Evolutionary conservation across 2,797 vertebrate species (phyloP), one percentile per base, ranked within the genome.

Genomic region (Geotria australis): DNA sequence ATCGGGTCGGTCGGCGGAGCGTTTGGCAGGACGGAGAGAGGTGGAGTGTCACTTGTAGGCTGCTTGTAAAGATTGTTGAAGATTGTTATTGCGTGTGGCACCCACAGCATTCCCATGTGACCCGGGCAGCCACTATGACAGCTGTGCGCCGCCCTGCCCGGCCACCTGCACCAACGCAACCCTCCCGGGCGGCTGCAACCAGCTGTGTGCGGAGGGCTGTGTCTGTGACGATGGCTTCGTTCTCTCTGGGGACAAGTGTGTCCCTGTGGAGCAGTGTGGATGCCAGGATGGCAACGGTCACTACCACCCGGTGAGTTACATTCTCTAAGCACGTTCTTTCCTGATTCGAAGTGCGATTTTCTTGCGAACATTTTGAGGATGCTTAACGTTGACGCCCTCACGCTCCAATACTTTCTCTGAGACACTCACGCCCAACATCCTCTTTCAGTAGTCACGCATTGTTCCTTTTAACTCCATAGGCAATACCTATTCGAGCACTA

Each of bases 241-340:
- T 63, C 72, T 83, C 61, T 84, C 80, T 12, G 80, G 80, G 60
- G 76, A 79, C 64, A 72, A 67, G 59, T 86, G 83, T 61, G 81
- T 89, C 47, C 66, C 67, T 0, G 63, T 72, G 61, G 73, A 62
- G 46, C 67, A 74, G 62, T 89, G 83, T 48, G 81, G 83, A 5
- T 88, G 83, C 58, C 64, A 68, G 1, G 79, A 82, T 65, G 62
- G 56, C 3, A 63, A 74, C 3, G 70, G 72, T 1, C 68, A 72
- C 2, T 86, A 81, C 63, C 65, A 73, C 10, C 74, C 79, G 67
- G 80, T 76, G 68, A 63, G 77, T 65, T 46, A 15, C 10, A 10
- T 10, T 11, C 7, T 8, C 14, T n/a, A 13, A 9, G 13, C 14
- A n/a, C 9, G 49, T 58, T 55, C 24, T 24, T 38, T 4, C 24